Percentiles rank a stretch among this genome's conserved stretches.
Evolutionary conservation across 2,888 invertebrate species (phyloP).

Genomic region (Drosophila pseudotakahashii): DNA sequence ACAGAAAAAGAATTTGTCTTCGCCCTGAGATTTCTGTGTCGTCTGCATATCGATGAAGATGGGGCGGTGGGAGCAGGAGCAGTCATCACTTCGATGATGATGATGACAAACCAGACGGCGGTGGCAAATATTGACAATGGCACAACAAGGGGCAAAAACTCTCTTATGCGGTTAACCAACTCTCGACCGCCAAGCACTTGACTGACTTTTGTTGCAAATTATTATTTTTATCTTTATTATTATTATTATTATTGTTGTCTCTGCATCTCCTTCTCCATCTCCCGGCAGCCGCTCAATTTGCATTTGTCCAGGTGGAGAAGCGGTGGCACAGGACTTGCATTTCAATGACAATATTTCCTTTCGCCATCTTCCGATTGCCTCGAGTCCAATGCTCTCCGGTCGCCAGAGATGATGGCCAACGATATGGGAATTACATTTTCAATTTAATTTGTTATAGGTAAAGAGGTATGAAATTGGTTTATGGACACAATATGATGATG

Average conservation of each 20-base stretch:
- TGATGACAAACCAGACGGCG: constrained; percentile 23
- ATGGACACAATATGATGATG: background rate
- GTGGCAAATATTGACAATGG: constrained; percentile 69
- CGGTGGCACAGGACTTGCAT: constrained; percentile 67
- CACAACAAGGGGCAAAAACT: constrained; percentile 19
- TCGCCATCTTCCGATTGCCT: constrained; percentile 31
- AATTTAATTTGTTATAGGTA: constrained; percentile 24
- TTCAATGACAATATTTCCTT: constrained; percentile 72
- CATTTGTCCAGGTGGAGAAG: constrained; percentile 56
- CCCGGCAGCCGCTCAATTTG: constrained; percentile 54
- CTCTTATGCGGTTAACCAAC: constrained; percentile 43
- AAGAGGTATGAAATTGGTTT: constrained; percentile 9
- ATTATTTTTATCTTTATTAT: constrained; percentile 59
- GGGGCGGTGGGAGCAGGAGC: background rate
- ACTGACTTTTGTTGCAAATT: constrained; percentile 76
- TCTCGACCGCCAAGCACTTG: constrained; percentile 60
- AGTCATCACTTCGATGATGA: constrained; percentile 25
- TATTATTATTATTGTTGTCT: constrained; percentile 40
- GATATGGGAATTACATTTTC: constrained; percentile 27
- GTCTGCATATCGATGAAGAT: constrained; percentile 67
- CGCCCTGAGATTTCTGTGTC: constrained; percentile 45
- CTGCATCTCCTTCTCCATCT: background rate
- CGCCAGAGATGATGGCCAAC: constrained; percentile 20
- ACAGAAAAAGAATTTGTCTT: constrained; percentile 22
- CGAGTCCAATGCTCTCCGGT: constrained; percentile 57